Conservation (phyloP, 2,113 vertebrate species). For the Sclerurus mexicanus region DNA sequence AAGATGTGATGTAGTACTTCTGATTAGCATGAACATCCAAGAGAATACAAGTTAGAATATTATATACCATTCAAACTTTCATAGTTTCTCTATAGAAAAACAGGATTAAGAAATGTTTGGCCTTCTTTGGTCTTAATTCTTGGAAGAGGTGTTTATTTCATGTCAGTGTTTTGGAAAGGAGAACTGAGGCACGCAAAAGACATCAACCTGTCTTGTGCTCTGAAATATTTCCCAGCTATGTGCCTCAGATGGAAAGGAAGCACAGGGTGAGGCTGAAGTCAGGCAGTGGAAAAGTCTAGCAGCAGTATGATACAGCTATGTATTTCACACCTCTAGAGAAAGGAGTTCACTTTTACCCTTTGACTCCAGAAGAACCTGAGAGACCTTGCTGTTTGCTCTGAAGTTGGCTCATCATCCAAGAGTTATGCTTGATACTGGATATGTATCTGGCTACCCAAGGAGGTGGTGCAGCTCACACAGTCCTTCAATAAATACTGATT, state of each 20-base stretch:
- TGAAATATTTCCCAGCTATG: neutral
- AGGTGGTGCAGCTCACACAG: neutral
- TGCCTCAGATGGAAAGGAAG: neutral
- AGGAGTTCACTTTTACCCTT: neutral
- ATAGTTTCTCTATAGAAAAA: neutral
- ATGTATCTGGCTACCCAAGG: neutral
- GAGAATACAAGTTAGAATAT: neutral
- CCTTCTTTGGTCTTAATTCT: neutral
- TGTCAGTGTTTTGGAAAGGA: neutral
- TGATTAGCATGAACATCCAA: neutral
- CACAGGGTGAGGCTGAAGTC: neutral
- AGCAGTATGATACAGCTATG: neutral
- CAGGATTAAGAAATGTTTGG: neutral
- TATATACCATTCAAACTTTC: neutral
- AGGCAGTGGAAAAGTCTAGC: neutral
- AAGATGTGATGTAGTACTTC: neutral
- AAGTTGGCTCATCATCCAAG: neutral
- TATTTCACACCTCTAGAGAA: neutral
- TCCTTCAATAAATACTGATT: neutral
- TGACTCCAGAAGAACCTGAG: neutral
- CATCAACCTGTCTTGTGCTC: neutral
- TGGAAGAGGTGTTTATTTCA: neutral
- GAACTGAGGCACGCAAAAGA: neutral
- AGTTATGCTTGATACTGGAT: neutral
- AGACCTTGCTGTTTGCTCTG: neutral